Evolutionary conservation across 1,140 invertebrate species (phyloP).

Genomic region (Diploscapter pachys): DNA sequence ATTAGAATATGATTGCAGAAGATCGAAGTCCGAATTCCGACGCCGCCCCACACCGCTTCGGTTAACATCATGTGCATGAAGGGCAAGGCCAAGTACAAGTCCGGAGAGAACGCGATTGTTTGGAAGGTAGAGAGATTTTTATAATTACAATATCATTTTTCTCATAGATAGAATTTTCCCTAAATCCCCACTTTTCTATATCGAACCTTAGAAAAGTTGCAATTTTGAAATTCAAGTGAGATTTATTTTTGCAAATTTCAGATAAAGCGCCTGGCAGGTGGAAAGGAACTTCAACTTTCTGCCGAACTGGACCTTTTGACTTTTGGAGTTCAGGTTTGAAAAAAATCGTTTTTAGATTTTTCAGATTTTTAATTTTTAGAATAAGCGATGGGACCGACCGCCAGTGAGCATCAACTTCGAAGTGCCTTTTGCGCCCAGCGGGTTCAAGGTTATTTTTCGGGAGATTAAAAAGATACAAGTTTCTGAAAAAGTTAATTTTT

Average conservation of each 20-base stretch:
- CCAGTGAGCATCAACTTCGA: too few relatives aligned
- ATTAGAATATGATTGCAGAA: neutral
- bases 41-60: slow-evolving; percentile 92
- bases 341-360: slow-evolving; percentile 1
- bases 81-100: slow-evolving; percentile 98
- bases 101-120: slow-evolving; percentile 96
- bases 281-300: slow-evolving; percentile 97
- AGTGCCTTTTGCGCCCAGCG: too few relatives aligned
- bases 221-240: too few relatives aligned
- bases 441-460: too few relatives aligned
- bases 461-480: neutral
- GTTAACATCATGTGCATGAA: slow-evolving; percentile 96
- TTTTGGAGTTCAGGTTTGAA: neutral
- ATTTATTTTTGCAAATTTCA: slow-evolving; percentile 60
- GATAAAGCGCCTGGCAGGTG: slow-evolving; percentile 97
- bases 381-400: too few relatives aligned
- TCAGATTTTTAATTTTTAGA: neutral
- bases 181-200: slow-evolving; percentile 58
- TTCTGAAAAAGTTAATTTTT: neutral
- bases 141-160: slow-evolving; percentile 50
- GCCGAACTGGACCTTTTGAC: slow-evolving; percentile 95
- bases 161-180: neutral
- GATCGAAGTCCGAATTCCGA: slow-evolving; percentile 71
- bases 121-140: slow-evolving; percentile 72
- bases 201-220: neutral